phyloP scores from a whole-genome alignment of 2,797 vertebrate genomes.

The Chelmon rostratus region DNA sequence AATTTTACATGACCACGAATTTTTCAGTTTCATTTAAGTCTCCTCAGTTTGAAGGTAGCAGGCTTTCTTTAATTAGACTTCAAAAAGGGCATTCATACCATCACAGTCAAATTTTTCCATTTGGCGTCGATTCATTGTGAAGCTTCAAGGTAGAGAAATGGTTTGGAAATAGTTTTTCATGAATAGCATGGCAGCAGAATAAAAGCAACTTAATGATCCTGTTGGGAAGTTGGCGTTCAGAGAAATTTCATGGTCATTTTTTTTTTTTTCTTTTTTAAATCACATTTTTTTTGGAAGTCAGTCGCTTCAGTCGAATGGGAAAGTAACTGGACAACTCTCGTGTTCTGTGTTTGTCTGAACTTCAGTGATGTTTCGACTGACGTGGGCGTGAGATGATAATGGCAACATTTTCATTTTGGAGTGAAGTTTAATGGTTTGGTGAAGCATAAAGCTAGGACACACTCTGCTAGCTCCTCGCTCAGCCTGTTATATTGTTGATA shows the following conservation, averaged over 20 bases:
- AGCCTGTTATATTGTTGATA: constrained; percentile 60
- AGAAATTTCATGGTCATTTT: neutral
- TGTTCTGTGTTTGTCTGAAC: constrained; percentile 28
- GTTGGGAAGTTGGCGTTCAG: neutral
- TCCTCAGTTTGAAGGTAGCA: constrained; percentile 1
- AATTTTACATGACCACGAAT: neutral
- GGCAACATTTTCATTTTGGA: constrained; percentile 44
- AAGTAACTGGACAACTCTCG: neutral
- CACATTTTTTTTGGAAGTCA: neutral
- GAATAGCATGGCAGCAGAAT: neutral
- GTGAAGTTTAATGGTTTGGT: constrained; percentile 48
- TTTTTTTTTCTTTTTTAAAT: neutral
- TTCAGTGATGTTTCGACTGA: constrained; percentile 16
- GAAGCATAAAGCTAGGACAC: constrained; percentile 52
- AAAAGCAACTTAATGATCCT: neutral
- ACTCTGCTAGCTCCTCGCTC: constrained; percentile 40
- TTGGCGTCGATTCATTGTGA: neutral
- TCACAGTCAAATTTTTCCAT: neutral
- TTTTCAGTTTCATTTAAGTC: neutral
- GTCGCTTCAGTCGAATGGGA: neutral
- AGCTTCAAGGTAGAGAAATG: neutral
- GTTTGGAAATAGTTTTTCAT: constrained; percentile 6
- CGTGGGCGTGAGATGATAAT: constrained; percentile 30
- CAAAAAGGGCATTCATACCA: neutral
- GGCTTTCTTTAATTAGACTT: neutral